Conservation (phyloP, 2,797 vertebrate species). For the Cottoperca gobio region DNA sequence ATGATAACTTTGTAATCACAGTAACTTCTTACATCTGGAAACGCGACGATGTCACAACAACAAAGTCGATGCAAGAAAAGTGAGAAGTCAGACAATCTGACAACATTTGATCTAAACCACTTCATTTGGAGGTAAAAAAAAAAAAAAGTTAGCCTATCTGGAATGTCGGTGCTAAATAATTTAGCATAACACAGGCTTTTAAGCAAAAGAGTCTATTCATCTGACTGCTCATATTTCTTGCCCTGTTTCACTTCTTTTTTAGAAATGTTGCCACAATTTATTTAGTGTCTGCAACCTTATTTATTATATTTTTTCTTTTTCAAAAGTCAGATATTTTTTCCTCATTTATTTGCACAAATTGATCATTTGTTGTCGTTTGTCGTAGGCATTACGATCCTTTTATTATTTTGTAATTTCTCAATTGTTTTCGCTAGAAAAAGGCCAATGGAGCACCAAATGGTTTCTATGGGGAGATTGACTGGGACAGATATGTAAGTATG, state of each 20-base stretch:
- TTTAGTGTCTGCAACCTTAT: background rate
- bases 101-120: background rate
- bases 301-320: too few species aligned
- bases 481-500: conserved; percentile 97
- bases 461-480: conserved; percentile 98
- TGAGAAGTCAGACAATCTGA: background rate
- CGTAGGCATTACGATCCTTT: background rate
- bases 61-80: background rate
- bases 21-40: background rate
- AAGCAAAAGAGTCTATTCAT: background rate
- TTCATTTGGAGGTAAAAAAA: background rate
- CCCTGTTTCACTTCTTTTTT: background rate
- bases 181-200: background rate
- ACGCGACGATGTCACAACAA: background rate
- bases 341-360: background rate
- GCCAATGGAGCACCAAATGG: conserved; percentile 96
- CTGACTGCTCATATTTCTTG: background rate
- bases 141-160: background rate
- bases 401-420: conserved; percentile 51
- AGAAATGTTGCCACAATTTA: background rate
- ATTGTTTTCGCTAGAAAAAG: conserved; percentile 89
- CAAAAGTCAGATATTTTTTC: too few species aligned
- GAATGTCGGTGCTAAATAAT: background rate
- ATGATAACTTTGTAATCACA: background rate
- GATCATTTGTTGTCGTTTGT: background rate